phyloP scores from a whole-genome alignment of 2,797 vertebrate genomes.

The Loris lydekkerianus region DNA sequence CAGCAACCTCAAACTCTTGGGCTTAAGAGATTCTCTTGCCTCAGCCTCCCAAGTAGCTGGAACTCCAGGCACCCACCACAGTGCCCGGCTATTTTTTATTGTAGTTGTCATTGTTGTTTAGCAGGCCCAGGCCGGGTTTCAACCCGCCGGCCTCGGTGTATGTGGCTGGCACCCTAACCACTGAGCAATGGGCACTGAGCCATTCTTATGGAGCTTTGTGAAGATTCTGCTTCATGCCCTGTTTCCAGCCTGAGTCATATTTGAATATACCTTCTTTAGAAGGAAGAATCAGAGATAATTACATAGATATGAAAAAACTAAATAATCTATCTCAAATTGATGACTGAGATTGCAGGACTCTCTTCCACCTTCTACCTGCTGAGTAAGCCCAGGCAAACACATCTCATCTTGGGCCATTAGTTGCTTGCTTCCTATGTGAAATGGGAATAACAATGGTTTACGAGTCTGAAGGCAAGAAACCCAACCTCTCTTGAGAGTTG shows the following conservation, averaged over 20 bases:
- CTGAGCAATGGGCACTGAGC: not conserved
- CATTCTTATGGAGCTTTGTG: not conserved
- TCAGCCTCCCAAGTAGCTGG: too few relatives aligned
- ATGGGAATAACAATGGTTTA: not conserved
- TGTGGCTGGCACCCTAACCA: too few relatives aligned
- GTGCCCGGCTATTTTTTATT: too few relatives aligned
- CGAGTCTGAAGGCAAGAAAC: slow-evolving; percentile 15
- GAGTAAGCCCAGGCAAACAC: not conserved
- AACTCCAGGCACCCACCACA: too few relatives aligned
- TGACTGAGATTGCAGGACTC: not conserved
- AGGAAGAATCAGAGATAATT: not conserved
- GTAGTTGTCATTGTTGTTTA: too few relatives aligned
- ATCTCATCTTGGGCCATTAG: not conserved
- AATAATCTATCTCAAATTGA: not conserved
- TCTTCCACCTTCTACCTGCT: not conserved
- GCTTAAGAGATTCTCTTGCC: too few relatives aligned
- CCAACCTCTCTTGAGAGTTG: not conserved
- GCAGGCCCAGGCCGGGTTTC: too few relatives aligned
- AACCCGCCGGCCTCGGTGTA: too few relatives aligned
- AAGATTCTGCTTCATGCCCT: not conserved
- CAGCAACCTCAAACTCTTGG: too few relatives aligned
- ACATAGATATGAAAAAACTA: not conserved
- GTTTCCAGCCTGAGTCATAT: not conserved
- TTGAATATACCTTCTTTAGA: not conserved
- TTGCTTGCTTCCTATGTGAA: slow-evolving; percentile 11